A percentile compares a stretch with the other conserved stretches of the same genome.
phyloP scores from a whole-genome alignment of 2,113 vertebrate species.

The Leptosomus discolor region DNA sequence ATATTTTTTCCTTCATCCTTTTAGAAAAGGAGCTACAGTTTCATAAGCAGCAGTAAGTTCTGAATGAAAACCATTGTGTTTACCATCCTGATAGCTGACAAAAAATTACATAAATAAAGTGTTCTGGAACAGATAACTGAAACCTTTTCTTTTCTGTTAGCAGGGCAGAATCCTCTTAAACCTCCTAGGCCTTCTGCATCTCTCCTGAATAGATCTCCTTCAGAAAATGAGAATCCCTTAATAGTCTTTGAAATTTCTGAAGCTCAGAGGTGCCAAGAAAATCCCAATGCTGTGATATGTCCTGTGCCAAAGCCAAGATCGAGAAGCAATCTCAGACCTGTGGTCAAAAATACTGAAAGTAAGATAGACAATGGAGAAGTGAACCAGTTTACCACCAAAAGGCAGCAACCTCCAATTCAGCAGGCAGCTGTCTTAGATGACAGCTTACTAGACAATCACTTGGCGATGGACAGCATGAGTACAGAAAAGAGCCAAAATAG shows the following conservation, averaged over 20 bases:
- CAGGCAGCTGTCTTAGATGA: conserved; percentile 72
- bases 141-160: conserved; percentile 7
- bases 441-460: conserved; percentile 57
- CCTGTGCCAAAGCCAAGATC: conserved; percentile 89
- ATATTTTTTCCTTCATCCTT: background rate
- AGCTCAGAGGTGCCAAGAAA: conserved; percentile 61
- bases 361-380: conserved; percentile 57
- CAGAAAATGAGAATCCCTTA: conserved; percentile 57
- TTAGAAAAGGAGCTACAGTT: background rate
- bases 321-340: conserved; percentile 77
- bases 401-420: conserved; percentile 42
- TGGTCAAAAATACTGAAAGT: conserved; percentile 68
- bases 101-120: background rate
- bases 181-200: conserved; percentile 76
- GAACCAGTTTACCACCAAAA: background rate
- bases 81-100: background rate
- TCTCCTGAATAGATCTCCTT: conserved; percentile 37
- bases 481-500: conserved; percentile 77
- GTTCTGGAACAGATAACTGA: background rate
- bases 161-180: conserved; percentile 80
- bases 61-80: background rate
- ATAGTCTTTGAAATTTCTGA: conserved; percentile 63
- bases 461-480: conserved; percentile 76
- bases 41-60: background rate
- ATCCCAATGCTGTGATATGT: conserved; percentile 62